Base-by-base conservation (phyloP, 2,888 invertebrate species). In the Reticulitermes lucifugus region DNA sequence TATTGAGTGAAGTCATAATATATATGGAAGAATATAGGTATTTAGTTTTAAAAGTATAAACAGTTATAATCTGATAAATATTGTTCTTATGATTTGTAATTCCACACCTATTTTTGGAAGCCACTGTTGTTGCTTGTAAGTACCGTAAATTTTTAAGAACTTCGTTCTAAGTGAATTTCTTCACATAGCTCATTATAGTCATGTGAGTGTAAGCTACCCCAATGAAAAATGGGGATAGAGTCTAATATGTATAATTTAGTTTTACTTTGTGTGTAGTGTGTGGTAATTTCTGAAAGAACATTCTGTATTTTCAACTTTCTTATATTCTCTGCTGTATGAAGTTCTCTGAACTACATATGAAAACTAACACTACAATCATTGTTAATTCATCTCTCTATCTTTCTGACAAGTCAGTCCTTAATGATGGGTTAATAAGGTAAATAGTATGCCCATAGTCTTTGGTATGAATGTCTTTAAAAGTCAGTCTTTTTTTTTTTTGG, bases 351-450 rank as follows among this genome's bases (percentile, higher is more conserved):
- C 12, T 35, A 41, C 21, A 41, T 41, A 35, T 35, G 10, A 71
- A 73, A 65, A 80, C 46, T 60, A 65, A 81, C 41, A 43, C 18
- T 43, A 70, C 70, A 81, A 77, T 46, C 46, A 85, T 85, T 84
- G 85, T 86, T 87, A 88, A 87, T 86, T 90, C 90, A 90, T 91
- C 90, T 91, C 91, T 91, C 91, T 91, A 90, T 91, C 91, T 91
- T 91, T 91, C 91, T 90, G 90, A 91, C 91, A 90, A 91, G 91
- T 91, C 91, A 90, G 91, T 91, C 91, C 91, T 90, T 91, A 91
- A 91, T 90, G 91, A 91, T 91, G 91, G 88, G 91, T 91, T 90
- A 89, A 90, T 90, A 91, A 91, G 91, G 91, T 91, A 91, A 35
- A 86, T 87, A 84, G 83, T 86, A 84, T 85, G 41, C 85, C 84